Conservation (phyloP, 2,888 invertebrate species). For the Orchestes rusci region DNA sequence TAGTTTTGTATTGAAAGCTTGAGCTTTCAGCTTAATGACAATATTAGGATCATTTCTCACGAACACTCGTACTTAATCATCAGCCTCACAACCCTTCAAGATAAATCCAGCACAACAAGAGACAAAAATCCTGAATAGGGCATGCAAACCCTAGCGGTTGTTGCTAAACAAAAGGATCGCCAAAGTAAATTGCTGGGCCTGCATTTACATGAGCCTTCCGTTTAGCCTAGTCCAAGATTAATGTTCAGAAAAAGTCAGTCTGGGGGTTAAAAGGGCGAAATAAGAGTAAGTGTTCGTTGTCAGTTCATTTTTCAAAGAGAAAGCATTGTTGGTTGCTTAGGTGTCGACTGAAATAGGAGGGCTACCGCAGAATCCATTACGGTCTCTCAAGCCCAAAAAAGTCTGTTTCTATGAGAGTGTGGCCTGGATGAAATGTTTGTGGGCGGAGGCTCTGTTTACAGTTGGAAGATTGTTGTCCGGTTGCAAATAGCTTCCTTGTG, state of each 20-base stretch:
- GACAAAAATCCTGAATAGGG: no score
- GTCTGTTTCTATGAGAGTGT: neutral
- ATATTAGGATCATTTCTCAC: no score
- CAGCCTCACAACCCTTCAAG: no score
- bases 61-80: no score
- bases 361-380: conserved; percentile 1
- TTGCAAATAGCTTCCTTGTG: no score
- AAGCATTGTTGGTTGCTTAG: conserved; percentile 11
- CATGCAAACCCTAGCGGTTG: no score
- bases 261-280: conserved; percentile 31
- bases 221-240: conserved; percentile 31
- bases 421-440: neutral
- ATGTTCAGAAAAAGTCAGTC: conserved; percentile 30
- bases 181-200: conserved; percentile 13
- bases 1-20: no score
- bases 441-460: no score
- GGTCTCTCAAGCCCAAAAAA: neutral
- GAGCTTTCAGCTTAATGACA: no score
- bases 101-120: no score
- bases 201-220: conserved; percentile 30
- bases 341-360: neutral
- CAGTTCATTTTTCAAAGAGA: conserved; percentile 33
- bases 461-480: no score
- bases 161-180: conserved; percentile 18
- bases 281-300: conserved; percentile 32